Conservation (phyloP, 2,797 vertebrate species). For the Oreonectes daqikongensis region DNA sequence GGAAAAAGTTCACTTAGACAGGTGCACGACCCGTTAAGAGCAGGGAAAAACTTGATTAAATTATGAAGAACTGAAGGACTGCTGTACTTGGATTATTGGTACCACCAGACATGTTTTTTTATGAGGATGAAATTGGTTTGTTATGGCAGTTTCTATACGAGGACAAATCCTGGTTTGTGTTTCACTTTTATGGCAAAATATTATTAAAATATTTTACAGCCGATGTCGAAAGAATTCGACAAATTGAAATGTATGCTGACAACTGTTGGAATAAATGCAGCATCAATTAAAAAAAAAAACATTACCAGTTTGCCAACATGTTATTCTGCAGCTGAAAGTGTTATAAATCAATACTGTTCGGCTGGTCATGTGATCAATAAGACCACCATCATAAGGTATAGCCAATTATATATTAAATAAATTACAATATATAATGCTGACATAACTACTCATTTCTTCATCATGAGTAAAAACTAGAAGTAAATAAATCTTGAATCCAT, state of each 20-base stretch:
- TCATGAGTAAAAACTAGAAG: too few species aligned
- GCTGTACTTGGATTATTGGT: conserved; percentile 72
- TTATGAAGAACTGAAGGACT: conserved; percentile 67
- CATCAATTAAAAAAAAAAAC: not conserved
- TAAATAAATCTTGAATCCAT: too few species aligned
- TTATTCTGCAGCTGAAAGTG: not conserved
- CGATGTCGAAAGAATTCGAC: not conserved
- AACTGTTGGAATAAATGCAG: not conserved
- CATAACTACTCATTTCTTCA: too few species aligned
- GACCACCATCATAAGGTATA: too few species aligned
- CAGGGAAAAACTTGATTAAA: conserved; percentile 63
- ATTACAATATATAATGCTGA: too few species aligned
- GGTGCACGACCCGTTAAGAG: conserved; percentile 65
- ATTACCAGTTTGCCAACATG: not conserved
- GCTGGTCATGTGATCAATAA: too few species aligned
- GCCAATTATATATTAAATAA: too few species aligned
- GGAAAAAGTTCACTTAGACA: conserved; percentile 71
- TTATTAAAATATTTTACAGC: not conserved
- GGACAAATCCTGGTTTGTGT: conserved; percentile 45
- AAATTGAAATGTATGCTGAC: not conserved
- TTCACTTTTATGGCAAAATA: conserved; percentile 3
- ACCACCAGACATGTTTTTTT: conserved; percentile 69
- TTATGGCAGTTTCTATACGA: conserved; percentile 63
- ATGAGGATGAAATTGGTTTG: conserved; percentile 73
- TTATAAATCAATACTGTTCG: too few species aligned